These are phyloP conservation scores for Phaonia tiefii DNA, from an alignment of 2,888 invertebrate species.

Conservation along the genomic window DNA sequence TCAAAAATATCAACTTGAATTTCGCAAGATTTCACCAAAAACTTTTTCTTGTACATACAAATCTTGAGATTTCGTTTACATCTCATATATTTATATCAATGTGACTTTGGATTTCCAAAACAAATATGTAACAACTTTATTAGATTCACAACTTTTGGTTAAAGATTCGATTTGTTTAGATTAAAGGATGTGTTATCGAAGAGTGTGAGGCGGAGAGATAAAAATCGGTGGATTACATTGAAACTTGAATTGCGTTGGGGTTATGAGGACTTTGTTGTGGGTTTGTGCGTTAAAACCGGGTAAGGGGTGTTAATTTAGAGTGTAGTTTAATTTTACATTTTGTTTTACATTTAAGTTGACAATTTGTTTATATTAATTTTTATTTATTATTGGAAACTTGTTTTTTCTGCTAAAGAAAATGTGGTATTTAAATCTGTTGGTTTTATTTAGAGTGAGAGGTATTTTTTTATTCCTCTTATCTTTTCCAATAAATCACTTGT, in stretches of 20 bases:
- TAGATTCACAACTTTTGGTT: conserved; percentile 22
- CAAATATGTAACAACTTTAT: neutral
- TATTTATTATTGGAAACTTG: neutral
- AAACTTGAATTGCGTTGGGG: conserved; percentile 24
- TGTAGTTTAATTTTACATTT: conserved; percentile 26
- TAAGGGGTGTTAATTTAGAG: neutral
- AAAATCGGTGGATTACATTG: conserved; percentile 66
- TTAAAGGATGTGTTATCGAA: conserved; percentile 12
- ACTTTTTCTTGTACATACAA: neutral
- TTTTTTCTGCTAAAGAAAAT: too few species aligned
- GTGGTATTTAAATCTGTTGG: too few species aligned
- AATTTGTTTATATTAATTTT: conserved; percentile 9
- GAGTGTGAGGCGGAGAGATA: neutral
- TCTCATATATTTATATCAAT: conserved; percentile 6
- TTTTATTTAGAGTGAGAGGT: too few species aligned
- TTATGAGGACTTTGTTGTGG: neutral
- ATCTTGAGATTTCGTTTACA: neutral
- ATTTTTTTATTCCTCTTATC: too few species aligned
- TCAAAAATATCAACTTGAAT: conserved; percentile 12
- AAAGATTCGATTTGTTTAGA: conserved; percentile 22
- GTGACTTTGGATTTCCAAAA: neutral
- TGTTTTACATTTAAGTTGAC: neutral
- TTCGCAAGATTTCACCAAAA: neutral
- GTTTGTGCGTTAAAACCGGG: neutral
- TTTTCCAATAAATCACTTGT: too few species aligned